Evolutionary conservation across 2,888 invertebrate species (phyloP), one percentile per base, ranked within the genome.

Genomic region (Xanthia icteritia): DNA sequence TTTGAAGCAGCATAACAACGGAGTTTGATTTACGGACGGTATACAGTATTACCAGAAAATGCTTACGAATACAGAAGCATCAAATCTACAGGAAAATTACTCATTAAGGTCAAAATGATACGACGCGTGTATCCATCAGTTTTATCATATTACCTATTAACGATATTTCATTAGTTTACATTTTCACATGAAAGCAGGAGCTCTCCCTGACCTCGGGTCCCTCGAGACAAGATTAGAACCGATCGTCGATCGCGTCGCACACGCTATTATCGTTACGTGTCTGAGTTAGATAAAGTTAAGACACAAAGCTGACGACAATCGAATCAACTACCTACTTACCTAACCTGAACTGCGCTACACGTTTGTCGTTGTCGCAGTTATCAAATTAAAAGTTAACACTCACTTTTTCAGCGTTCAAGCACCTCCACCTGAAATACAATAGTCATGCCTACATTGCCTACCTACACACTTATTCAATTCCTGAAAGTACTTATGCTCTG

Each of bases 71-170:
- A 60, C 45, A 70, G 5, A 60, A 58, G 5, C 31, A 5, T 56
- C 56, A 42, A 58, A 69, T 39, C 63, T 65, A 45, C 73, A 75
- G 91, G 92, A 92, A 93, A 92, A 91, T 88, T 90, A 91, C 89
- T 88, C 83, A 87, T 81, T 79, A 85, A 91, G 92, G 91, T 92
- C 91, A 92, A 89, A 86, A 90, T 86, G 81, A 84, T 87, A 88
- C 77, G 82, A 86, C 89, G 88, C 89, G 89, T 91, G 90, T 84
- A 90, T 69, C 88, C 88, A 92, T 92, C 91, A 91, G 74, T 87
- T 90, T 91, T 90, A 92, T 92, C 90, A 82, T 76, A 87, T 83
- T 87, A 89, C 89, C 84, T 87, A 84, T 79, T 76, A 79, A 78
- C 39, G 56, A 45, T 76, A 84, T 79, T 81, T 86, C 74, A 87